These are phyloP conservation scores for Danionella dracula DNA, from an alignment of 2,797 vertebrate species.

Conservation along the genomic window DNA sequence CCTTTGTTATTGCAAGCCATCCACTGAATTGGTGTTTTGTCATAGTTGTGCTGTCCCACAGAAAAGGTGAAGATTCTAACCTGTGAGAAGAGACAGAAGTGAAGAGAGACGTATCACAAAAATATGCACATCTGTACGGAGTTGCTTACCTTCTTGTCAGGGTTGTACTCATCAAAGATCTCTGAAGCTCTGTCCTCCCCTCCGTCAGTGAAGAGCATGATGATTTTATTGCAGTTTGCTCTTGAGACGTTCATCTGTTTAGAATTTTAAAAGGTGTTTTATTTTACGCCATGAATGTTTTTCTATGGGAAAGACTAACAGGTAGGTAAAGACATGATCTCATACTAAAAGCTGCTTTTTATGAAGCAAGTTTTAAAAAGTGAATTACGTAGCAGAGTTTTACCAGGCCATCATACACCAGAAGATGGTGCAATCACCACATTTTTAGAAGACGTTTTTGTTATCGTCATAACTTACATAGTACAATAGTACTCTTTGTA, in stretches of 20 bases:
- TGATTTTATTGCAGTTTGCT: conserved; percentile 96
- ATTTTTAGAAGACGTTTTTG: too few relatives aligned
- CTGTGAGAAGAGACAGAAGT: conserved; percentile 54
- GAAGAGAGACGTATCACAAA: too few relatives aligned
- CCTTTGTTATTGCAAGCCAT: conserved; percentile 98
- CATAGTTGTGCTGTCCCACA: conserved; percentile 96
- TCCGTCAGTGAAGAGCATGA: conserved; percentile 97
- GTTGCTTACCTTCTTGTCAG: conserved; percentile 76
- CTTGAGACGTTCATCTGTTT: conserved; percentile 78
- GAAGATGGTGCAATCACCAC: too few relatives aligned
- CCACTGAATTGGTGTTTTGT: conserved; percentile 93
- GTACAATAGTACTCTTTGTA: too few relatives aligned
- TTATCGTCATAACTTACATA: too few relatives aligned
- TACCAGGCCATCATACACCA: too few relatives aligned
- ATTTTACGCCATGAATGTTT: too few relatives aligned
- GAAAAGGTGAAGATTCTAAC: conserved; percentile 97
- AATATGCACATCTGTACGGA: not conserved
- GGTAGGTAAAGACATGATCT: too few relatives aligned
- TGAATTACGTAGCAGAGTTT: too few relatives aligned
- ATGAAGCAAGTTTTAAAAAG: too few relatives aligned
- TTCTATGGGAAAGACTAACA: not conserved
- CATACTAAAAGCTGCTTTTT: too few relatives aligned
- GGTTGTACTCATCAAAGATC: conserved; percentile 86
- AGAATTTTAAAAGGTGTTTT: too few relatives aligned
- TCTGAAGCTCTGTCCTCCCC: conserved; percentile 92